phyloP scores from a whole-genome alignment of 2,888 invertebrate species.

The Pammene fasciana region DNA sequence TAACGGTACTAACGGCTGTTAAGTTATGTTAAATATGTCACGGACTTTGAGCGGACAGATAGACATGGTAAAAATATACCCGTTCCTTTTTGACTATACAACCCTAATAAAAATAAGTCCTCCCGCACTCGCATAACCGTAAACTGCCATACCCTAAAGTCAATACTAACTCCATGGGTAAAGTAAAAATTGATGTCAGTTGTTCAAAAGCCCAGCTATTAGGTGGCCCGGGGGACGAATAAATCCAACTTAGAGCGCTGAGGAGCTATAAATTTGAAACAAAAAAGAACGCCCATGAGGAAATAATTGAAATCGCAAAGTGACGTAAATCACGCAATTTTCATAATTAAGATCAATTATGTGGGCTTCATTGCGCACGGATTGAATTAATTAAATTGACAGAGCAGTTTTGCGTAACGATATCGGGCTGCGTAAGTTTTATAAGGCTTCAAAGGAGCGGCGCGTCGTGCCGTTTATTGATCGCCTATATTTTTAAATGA shows the following conservation, averaged over 20 bases:
- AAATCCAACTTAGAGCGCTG: constrained; percentile 37
- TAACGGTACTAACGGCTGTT: no score
- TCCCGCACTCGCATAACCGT: background rate
- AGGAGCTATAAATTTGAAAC: constrained; percentile 40
- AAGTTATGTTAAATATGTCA: no score
- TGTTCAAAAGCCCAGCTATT: constrained; percentile 41
- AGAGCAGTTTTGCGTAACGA: constrained; percentile 18
- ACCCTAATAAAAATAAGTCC: background rate
- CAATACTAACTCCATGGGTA: constrained; percentile 22
- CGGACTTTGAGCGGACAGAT: no score
- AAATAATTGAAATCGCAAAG: constrained; percentile 40
- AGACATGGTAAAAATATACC: no score
- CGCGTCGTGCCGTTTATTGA: background rate
- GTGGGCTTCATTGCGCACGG: constrained; percentile 28
- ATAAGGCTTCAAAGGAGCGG: background rate
- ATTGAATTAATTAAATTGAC: constrained; percentile 20
- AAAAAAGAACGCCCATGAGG: constrained; percentile 39
- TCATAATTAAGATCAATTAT: constrained; percentile 34
- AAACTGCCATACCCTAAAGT: constrained; percentile 27
- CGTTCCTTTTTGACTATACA: background rate
- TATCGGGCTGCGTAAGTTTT: constrained; percentile 1
- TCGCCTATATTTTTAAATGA: no score
- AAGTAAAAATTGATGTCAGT: constrained; percentile 39
- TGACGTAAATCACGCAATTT: constrained; percentile 33
- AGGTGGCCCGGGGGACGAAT: constrained; percentile 32